A percentile compares a stretch with the other conserved stretches of the same genome.
phyloP scores from a whole-genome alignment of 2,888 invertebrate genomes.

The Loripinus fragilis region DNA sequence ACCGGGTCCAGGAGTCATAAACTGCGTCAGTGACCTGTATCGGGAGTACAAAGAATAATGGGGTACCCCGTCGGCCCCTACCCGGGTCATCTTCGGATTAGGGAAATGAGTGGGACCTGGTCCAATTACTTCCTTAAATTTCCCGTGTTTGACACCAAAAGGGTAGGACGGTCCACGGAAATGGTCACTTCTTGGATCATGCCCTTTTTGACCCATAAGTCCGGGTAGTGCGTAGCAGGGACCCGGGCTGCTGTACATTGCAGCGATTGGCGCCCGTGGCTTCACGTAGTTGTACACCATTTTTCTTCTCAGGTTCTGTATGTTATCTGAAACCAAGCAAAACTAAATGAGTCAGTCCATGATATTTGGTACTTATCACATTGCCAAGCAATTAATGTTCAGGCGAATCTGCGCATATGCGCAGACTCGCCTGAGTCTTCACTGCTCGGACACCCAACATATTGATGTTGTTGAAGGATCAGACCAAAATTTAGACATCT shows the following conservation, averaged over 20 bases:
- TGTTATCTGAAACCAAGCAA: background rate
- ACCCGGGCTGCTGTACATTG: constrained; percentile 81
- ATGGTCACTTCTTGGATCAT: constrained; percentile 80
- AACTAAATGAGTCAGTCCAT: no score
- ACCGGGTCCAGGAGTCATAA: constrained; percentile 82
- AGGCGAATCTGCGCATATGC: no score
- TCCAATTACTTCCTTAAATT: constrained; percentile 77
- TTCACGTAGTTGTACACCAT: constrained; percentile 73
- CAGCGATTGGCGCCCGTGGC: constrained; percentile 80
- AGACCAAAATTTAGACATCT: no score
- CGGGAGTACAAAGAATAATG: constrained; percentile 80
- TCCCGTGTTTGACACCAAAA: constrained; percentile 78
- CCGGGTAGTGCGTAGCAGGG: constrained; percentile 81
- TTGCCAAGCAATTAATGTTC: no score
- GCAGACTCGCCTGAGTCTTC: no score
- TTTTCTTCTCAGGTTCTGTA: background rate
- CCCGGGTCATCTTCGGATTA: constrained; percentile 72
- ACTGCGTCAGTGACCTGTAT: constrained; percentile 64
- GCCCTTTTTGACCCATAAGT: constrained; percentile 76
- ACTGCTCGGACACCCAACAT: no score
- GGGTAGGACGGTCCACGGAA: constrained; percentile 76
- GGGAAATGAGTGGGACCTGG: constrained; percentile 79
- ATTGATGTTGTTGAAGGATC: no score
- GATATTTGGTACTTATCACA: no score
- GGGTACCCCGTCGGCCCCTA: constrained; percentile 80